phyloP scores from a whole-genome alignment of 2,888 invertebrate species.

The Phymatocera aterrima region DNA sequence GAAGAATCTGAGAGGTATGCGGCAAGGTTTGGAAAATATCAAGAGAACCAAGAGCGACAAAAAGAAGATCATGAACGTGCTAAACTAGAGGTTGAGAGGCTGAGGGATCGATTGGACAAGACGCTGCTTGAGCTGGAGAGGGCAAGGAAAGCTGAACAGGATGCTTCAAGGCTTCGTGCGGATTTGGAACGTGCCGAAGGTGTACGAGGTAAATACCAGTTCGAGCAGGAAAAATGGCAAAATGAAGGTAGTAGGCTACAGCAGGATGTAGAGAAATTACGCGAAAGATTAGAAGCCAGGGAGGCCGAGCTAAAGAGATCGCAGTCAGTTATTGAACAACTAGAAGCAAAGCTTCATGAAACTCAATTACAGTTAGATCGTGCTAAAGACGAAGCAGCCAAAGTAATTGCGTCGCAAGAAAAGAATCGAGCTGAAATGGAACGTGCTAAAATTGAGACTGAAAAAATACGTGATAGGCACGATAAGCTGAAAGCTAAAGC shows the following conservation, averaged over 20 bases:
- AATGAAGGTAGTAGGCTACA: conserved; percentile 77
- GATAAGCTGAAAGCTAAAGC: conserved; percentile 87
- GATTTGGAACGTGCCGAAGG: conserved; percentile 87
- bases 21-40: conserved; percentile 85
- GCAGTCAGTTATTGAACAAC: conserved; percentile 80
- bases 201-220: conserved; percentile 88
- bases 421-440: conserved; percentile 89
- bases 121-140: conserved; percentile 87
- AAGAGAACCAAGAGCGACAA: conserved; percentile 80
- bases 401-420: conserved; percentile 85
- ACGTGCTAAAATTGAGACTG: conserved; percentile 91
- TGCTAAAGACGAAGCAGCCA: conserved; percentile 86
- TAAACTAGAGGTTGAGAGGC: conserved; percentile 88
- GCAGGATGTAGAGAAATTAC: conserved; percentile 82
- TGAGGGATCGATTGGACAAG: conserved; percentile 88
- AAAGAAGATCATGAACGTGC: conserved; percentile 88
- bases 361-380: conserved; percentile 88
- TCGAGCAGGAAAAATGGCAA: conserved; percentile 82
- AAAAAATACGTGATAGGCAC: conserved; percentile 90
- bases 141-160: conserved; percentile 83
- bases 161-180: conserved; percentile 80
- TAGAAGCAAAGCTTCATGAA: conserved; percentile 87
- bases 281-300: conserved; percentile 85
- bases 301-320: conserved; percentile 85
- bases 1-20: conserved; percentile 87